These are phyloP conservation scores for Fukomys damarensis DNA, from an alignment of 2,113 vertebrate species.

Conservation along the genomic window DNA sequence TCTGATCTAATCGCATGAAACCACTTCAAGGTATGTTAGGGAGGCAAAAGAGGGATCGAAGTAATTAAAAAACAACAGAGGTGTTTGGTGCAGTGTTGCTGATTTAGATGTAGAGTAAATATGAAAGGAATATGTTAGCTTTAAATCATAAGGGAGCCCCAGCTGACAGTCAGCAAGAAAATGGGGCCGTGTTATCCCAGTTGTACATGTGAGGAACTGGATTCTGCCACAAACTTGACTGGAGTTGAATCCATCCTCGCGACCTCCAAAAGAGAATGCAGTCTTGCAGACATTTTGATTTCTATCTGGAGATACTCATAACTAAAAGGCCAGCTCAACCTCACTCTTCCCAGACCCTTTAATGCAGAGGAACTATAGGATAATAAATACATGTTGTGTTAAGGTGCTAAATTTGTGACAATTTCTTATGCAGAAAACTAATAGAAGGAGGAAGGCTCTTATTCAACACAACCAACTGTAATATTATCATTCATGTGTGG, in stretches of 20 bases:
- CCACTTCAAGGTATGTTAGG: not conserved
- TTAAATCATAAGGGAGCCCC: not conserved
- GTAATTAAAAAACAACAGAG: not conserved
- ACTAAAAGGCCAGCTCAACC: not conserved
- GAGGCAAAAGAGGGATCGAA: not conserved
- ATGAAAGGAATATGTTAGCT: not conserved
- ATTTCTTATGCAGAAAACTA: not conserved
- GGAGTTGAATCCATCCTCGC: not conserved
- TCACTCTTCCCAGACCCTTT: not conserved
- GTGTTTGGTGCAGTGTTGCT: not conserved
- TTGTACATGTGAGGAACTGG: rapidly evolving
- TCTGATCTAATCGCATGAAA: not conserved
- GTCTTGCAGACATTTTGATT: not conserved
- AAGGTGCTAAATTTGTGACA: not conserved
- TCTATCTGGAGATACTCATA: not conserved
- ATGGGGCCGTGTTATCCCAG: rapidly evolving
- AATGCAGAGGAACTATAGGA: not conserved
- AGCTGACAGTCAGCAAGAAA: not conserved
- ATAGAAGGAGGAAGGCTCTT: not conserved
- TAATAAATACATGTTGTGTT: not conserved
- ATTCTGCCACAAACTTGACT: not conserved
- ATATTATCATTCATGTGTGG: not conserved
- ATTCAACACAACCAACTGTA: not conserved
- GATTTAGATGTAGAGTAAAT: not conserved
- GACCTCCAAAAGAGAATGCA: not conserved